Base-by-base conservation (phyloP, 2,888 invertebrate species). In the Tachina lurida region DNA sequence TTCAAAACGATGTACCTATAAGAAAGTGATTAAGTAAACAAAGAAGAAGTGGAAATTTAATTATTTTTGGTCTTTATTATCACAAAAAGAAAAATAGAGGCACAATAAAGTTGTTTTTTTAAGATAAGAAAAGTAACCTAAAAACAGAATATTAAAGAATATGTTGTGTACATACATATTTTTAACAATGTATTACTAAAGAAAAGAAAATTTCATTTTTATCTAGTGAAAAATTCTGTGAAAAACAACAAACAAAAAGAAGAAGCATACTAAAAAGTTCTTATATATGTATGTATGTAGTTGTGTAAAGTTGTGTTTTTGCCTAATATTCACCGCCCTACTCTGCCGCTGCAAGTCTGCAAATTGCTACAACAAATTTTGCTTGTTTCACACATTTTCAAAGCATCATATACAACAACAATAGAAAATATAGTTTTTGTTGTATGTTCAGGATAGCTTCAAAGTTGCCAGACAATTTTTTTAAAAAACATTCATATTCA, bases 261-360 rank as follows among this genome's bases (percentile, higher is more conserved):
- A 74, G 17, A 63, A 84, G 65, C 56, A 80, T 19, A 67, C 45
- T 60, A 84, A 47, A 56, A 84, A 77, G 76, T 85, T 70, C 62
- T 75, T 86, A 74, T 74, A 80, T 4, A 31, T 31, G 31, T 31
- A 1, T 31, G 31, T 31, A 31, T 31, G 31, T 5, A 62, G 77
- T 74, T 63, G 47, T 70, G 31, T 80, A 63, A 78, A 82, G 47
- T 79, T 75, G 68, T 8, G 22, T 65, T 43, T 76, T 58, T 52
- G 13, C 52, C 19, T 49, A 41, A 19, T 52, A 52, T 65, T 70
- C 70, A 71, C 82, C 85, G 85, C 82, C 85, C 82, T 78, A 74
- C 77, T 82, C 63, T 75, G 73, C 22, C 43, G 12, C 68, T 52
- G 60, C 74, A 49, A 22, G 39, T 31, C 81, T 67, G 80, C 67